These are phyloP conservation scores for Lymantria monacha DNA, from an alignment of 2,888 invertebrate genomes.

Conservation along the genomic window DNA sequence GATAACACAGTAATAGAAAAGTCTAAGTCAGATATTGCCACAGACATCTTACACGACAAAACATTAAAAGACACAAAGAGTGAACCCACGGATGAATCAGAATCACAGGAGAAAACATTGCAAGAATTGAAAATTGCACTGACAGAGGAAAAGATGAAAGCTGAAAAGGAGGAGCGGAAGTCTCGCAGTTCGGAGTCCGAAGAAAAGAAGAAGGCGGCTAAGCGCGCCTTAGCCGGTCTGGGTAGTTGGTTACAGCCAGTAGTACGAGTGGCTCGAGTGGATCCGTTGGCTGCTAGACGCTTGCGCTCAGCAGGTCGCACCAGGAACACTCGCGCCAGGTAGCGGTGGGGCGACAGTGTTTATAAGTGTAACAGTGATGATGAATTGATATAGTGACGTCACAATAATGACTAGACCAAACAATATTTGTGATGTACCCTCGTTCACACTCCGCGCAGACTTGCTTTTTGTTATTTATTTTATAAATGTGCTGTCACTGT, in stretches of 20 bases:
- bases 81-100: constrained; percentile 30
- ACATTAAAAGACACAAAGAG: constrained; percentile 20
- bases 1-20: constrained; percentile 36
- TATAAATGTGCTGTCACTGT: constrained; percentile 31
- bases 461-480: constrained; percentile 36
- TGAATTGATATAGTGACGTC: neutral
- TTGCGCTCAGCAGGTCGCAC: constrained; percentile 58
- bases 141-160: constrained; percentile 41
- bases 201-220: constrained; percentile 55
- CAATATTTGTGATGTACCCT: neutral
- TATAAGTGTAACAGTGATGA: neutral
- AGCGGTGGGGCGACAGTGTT: constrained; percentile 37
- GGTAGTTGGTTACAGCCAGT: constrained; percentile 83
- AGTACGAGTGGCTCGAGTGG: constrained; percentile 85
- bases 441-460: neutral
- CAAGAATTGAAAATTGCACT: constrained; percentile 45
- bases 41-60: constrained; percentile 33
- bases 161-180: constrained; percentile 44
- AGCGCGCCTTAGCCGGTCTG: constrained; percentile 51
- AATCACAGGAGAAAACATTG: constrained; percentile 38
- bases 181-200: constrained; percentile 51
- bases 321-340: constrained; percentile 41
- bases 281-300: constrained; percentile 56
- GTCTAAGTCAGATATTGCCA: constrained; percentile 21
- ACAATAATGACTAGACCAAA: neutral